A percentile compares a stretch with the other conserved stretches of the same genome.
Evolutionary conservation across 2,113 vertebrate species (phyloP).

Genomic region (Erythrolamprus reginae): DNA sequence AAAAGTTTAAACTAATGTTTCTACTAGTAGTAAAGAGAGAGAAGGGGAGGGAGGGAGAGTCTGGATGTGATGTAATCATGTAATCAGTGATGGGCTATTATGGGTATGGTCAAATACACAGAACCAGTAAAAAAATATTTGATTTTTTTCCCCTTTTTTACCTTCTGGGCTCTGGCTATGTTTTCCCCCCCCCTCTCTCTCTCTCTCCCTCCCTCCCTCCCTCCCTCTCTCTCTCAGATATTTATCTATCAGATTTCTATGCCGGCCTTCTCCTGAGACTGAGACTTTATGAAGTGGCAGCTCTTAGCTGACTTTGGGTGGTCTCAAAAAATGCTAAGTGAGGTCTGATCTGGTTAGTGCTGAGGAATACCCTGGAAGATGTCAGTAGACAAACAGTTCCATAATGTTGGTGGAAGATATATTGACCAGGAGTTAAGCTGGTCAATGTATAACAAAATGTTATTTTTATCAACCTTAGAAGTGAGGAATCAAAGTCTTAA

Average conservation of each 20-base stretch:
- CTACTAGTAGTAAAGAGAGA: not conserved
- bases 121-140: no score
- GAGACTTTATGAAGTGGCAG: no score
- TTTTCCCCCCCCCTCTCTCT: no score
- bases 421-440: not conserved
- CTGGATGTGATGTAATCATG: not conserved
- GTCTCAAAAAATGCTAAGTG: not conserved
- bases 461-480: not conserved
- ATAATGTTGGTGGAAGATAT: not conserved
- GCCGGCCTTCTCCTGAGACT: no score
- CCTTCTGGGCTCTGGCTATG: no score
- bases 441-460: no score
- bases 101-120: no score
- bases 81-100: no score
- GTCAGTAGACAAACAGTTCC: not conserved
- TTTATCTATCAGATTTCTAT: no score
- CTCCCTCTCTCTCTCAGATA: no score
- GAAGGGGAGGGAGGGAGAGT: not conserved
- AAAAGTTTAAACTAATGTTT: not conserved
- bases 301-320: not conserved
- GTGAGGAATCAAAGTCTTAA: not conserved
- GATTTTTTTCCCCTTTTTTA: no score
- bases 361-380: not conserved
- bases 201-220: no score
- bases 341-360: not conserved